phyloP scores from a whole-genome alignment of 2,888 invertebrate species.

The Belgica antarctica region DNA sequence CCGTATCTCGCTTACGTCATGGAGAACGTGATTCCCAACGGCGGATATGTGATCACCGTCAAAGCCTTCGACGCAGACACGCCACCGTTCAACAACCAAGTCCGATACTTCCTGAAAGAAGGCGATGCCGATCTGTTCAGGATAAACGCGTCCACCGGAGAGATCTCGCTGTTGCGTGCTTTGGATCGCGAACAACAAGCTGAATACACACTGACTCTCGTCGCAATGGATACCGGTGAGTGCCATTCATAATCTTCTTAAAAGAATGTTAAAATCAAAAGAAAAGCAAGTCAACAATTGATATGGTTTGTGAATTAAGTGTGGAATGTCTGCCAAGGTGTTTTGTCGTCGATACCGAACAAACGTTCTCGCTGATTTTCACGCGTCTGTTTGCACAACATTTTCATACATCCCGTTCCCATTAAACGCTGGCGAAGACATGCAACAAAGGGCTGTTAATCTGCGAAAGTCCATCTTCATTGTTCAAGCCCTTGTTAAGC shows the following conservation, averaged over 20 bases:
- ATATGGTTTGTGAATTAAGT: no score
- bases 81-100: slow-evolving; percentile 83
- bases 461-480: neutral
- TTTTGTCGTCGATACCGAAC: neutral
- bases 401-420: no score
- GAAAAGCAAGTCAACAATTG: no score
- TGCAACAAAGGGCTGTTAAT: neutral
- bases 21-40: slow-evolving; percentile 83
- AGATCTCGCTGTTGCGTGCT: slow-evolving; percentile 78
- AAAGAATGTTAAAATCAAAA: no score
- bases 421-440: no score
- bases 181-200: slow-evolving; percentile 81
- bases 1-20: slow-evolving; percentile 90
- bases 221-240: slow-evolving; percentile 93
- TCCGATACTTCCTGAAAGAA: slow-evolving; percentile 90
- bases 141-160: slow-evolving; percentile 88
- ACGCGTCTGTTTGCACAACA: no score
- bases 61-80: slow-evolving; percentile 89
- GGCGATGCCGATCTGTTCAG: slow-evolving; percentile 88
- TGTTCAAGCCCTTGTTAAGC: neutral
- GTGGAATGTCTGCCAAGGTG: neutral
- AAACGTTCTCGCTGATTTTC: no score
- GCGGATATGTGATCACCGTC: slow-evolving; percentile 77
- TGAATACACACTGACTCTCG: slow-evolving; percentile 80
- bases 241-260: slow-evolving; percentile 46